Conservation (phyloP, 2,888 invertebrate species). For the Pheosia tremula region DNA sequence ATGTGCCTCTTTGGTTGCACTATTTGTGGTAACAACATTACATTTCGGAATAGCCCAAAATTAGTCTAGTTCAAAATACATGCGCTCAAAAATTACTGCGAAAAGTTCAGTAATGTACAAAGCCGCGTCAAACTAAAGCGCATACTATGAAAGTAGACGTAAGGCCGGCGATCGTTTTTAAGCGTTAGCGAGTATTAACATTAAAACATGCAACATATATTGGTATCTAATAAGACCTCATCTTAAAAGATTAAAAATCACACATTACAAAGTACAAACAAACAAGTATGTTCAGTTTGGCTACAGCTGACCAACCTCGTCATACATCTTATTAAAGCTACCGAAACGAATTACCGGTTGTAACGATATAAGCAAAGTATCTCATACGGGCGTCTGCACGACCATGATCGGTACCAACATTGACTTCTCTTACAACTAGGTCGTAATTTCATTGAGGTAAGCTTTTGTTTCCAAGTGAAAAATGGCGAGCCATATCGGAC, state of each 20-base stretch:
- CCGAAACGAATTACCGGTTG: conserved; percentile 1
- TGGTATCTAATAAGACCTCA: background rate
- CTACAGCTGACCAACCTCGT: background rate
- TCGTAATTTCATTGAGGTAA: conserved; percentile 3
- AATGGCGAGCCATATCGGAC: conserved; percentile 32
- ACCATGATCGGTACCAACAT: conserved; percentile 1
- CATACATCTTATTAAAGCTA: background rate
- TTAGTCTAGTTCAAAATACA: conserved; percentile 29
- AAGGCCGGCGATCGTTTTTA: conserved; percentile 20
- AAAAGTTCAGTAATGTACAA: conserved; percentile 46
- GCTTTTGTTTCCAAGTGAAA: conserved; percentile 39
- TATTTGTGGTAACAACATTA: background rate
- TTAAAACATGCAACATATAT: background rate
- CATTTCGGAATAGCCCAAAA: conserved; percentile 18
- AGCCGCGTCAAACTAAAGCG: conserved; percentile 36
- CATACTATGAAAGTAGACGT: conserved; percentile 32
- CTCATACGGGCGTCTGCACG: background rate
- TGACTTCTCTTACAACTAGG: conserved; percentile 5
- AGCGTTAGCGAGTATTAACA: conserved; percentile 15
- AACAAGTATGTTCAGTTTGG: background rate
- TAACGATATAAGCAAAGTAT: background rate
- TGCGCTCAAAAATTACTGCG: conserved; percentile 36
- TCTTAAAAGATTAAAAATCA: background rate
- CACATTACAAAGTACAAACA: background rate
- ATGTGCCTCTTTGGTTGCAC: background rate